Base-by-base conservation (phyloP, 1,140 invertebrate species). In the Aphelinus certus region DNA sequence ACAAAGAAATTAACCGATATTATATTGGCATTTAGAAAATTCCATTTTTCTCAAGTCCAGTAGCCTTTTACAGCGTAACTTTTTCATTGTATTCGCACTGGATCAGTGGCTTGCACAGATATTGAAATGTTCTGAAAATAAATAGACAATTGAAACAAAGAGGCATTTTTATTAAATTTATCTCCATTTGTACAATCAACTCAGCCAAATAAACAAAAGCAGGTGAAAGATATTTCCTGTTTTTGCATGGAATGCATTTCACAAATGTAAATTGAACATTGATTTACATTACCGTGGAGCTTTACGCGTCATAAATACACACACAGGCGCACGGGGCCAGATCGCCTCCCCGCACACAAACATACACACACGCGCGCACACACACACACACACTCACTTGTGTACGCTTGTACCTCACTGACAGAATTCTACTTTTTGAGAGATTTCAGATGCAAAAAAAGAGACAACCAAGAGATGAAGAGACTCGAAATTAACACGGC, bases 191-290 rank as follows among this genome's bases (percentile, higher is more conserved):
- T 46, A 5, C 9, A 45, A 9, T 0, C 60, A 45, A 62, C 42
- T 9, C 45, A 46, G 9, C 0, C 46, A 63, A 63, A 48, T 45
- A 63, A 63, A 63, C 61, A 47, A 63, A 48, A 63, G 26, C 26
- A 0, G 26, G 26, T 26, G 26, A 26, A 26, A 7, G 61, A 26
- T 63, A 63, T 63, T n/a, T 10, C 58, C 42, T 1, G 46, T 63
- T 63, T 63, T 63, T 45, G 61, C 46, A 46, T 3, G 61, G 45
- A 63, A 63, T 63, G 42, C 61, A 9, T 43, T 47, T 26, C 2
- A 46, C 53, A 47, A 72, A 72, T 64, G 70, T 72, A 72, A 80
- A 79, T 80, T 68, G 76, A 73, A 73, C 78, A 79, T 79, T 76
- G 79, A 80, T 80, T 26, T 26, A 26, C 26, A 26, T 26, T 80